Percentiles rank a stretch among this genome's conserved stretches.
phyloP scores from a whole-genome alignment of 1,140 invertebrate species.

The Medauroidea extradentata region DNA sequence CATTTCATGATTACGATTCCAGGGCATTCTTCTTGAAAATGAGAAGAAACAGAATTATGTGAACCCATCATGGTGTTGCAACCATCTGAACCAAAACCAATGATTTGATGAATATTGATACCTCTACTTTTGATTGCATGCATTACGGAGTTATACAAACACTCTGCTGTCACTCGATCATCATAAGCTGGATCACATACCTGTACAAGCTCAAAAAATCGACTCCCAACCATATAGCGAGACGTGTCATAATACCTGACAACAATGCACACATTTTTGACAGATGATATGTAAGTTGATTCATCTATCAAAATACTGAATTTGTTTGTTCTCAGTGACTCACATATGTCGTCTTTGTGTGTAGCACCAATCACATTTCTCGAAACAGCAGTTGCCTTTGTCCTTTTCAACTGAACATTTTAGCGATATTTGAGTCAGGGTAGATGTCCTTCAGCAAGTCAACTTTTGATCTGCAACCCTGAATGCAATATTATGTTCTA shows the following conservation, averaged over 20 bases:
- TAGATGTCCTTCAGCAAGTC: slow-evolving; percentile 15
- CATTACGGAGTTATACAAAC: slow-evolving; percentile 12
- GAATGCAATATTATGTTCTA: slow-evolving; percentile 17
- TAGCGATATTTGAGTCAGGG: slow-evolving; percentile 21
- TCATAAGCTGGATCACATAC: slow-evolving; percentile 24
- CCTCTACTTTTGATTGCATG: slow-evolving; percentile 17
- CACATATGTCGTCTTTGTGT: slow-evolving; percentile 3
- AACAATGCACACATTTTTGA: slow-evolving; percentile 20
- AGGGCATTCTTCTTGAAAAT: slow-evolving; percentile 29
- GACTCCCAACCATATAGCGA: slow-evolving; percentile 17
- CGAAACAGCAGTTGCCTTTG: slow-evolving; percentile 19
- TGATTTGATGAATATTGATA: slow-evolving; percentile 40
- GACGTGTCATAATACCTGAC: not conserved
- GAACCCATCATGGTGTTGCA: slow-evolving; percentile 40
- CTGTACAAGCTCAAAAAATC: slow-evolving; percentile 33
- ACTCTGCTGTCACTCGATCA: slow-evolving; percentile 14
- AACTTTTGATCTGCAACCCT: slow-evolving; percentile 9
- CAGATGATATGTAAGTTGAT: slow-evolving; percentile 16
- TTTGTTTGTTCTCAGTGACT: not conserved
- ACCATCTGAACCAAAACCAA: slow-evolving; percentile 43
- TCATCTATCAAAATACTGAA: slow-evolving; percentile 25
- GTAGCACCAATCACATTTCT: slow-evolving; percentile 18
- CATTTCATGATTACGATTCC: slow-evolving; percentile 35
- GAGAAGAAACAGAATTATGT: slow-evolving; percentile 31
- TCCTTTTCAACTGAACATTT: slow-evolving; percentile 17